These are phyloP conservation scores for Phrixothrix hirtus DNA, from an alignment of 2,888 invertebrate genomes.

Conservation along the genomic window DNA sequence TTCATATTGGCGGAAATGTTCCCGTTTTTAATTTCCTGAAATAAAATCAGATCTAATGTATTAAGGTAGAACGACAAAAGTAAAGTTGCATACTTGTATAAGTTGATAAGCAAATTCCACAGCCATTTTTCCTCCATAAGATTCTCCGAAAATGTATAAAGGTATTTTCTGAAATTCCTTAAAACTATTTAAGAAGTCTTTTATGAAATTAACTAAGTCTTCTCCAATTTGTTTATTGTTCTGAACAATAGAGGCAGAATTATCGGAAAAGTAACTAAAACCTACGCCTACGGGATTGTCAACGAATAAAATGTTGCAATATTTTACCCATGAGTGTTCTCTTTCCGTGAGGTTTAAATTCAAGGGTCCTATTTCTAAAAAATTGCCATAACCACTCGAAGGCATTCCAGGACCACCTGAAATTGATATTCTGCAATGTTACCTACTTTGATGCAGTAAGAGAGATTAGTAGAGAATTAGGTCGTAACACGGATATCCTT, in stretches of 20 bases:
- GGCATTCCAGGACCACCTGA: constrained; percentile 50
- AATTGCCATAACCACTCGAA: constrained; percentile 61
- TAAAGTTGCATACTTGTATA: constrained; percentile 56
- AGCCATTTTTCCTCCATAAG: constrained; percentile 93
- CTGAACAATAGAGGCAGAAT: constrained; percentile 55
- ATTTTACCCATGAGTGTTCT: constrained; percentile 61
- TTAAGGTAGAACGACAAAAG: constrained; percentile 3
- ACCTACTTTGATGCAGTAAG: constrained; percentile 21
- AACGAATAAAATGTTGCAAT: constrained; percentile 76
- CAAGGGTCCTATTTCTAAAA: constrained; percentile 63
- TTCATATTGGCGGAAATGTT: constrained; percentile 41
- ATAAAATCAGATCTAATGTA: constrained; percentile 12
- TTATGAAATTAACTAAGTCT: constrained; percentile 76
- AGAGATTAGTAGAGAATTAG: constrained; percentile 22
- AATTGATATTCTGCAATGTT: constrained; percentile 30
- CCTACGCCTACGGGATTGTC: constrained; percentile 92
- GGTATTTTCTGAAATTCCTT: constrained; percentile 74
- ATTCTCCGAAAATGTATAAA: constrained; percentile 85
- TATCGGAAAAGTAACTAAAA: constrained; percentile 74
- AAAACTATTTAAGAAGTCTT: constrained; percentile 67
- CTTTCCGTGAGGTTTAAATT: constrained; percentile 59
- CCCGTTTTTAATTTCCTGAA: constrained; percentile 39
- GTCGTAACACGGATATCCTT: constrained; percentile 22
- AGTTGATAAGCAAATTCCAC: constrained; percentile 74
- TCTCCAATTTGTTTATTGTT: constrained; percentile 69